Evolutionary conservation across 1,140 invertebrate species (phyloP), one percentile per base, ranked within the genome.

Genomic region (Saccostrea echinata): DNA sequence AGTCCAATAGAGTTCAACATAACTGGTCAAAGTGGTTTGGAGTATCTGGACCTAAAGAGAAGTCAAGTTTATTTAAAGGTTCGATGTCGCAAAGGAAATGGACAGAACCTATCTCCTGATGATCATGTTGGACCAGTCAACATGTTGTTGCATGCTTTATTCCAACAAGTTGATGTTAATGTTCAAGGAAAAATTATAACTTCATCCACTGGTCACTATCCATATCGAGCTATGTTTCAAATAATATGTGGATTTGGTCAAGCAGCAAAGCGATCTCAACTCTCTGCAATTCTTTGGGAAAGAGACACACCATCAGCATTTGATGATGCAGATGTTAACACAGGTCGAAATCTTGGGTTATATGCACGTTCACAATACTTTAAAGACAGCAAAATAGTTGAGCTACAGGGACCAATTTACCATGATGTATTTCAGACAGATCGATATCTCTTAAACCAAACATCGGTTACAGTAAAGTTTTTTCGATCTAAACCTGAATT

Each of bases 381-480:
- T 64, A 24, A 53, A 12, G 27, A 81, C n/a, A 81, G 80, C 27
- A 89, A 88, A 81, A 33, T 33, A 3, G 71, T 87, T 0, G 84
- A 88, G 43, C 81, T 90, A 81, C 33, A 55, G 30, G 84, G 86
- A 27, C 84, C 86, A 0, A 33, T 90, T 24, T 83, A 71, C 18
- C 84, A 88, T 30, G 88, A 89, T 87, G 51, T 89, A 16, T 89
- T 88, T 43, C 61, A 88, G 27, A 53, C 86, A 21, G 71, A 90
- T 51, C 82, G 88, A n/a, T 89, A 88, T 68, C 57, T 90, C 1
- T n/a, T 90, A n/a, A 90, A 90, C 81, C 87, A 88, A 83, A 86
- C 88, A 13, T 76, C 21, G 18, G 24, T 88, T 43, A 27, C 53
- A 0, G 27, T 90, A 1, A 88, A 84, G 53, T 61, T 88, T 51